Base-by-base conservation (phyloP, 2,888 invertebrate genomes). In the Heliconius erato region DNA sequence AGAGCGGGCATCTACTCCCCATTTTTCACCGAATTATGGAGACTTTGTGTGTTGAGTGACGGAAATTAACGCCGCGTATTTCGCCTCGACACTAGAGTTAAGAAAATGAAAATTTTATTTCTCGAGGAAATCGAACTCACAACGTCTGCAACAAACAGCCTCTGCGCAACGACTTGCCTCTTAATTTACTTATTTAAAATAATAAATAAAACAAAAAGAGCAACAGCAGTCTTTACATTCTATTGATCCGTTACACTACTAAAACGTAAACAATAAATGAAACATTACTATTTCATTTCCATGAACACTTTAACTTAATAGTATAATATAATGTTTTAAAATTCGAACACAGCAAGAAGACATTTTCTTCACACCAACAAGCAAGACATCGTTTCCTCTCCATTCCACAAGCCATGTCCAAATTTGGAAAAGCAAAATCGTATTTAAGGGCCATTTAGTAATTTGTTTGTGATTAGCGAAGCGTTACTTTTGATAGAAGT, bases 401-500 rank as follows among this genome's bases (percentile, higher is more conserved):
- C 40, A 11, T 32, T n/a, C 63, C 63, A n/a, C 40, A n/a, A 9
- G 59, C 9, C 23, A 63, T 63, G 32, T 32, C 11, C 11, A 59
- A 76, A 23, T 76, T 76, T 35, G 23, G 59, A 71, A 63, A 16
- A 6, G 35, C 35, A 76, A 76, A 40, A 35, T 79, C 69, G 78
- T 76, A 72, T 72, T 72, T 77, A 77, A 68, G 74, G 81, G 81
- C 74, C 77, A 84, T 76, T 72, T 79, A 49, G 76, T 79, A 86
- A 84, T 83, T 84, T 83, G 82, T 84, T 84, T 78, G 85, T 85
- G 86, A 87, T 86, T 86, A 87, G 85, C 86, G 87, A 84, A 88
- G 86, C 88, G 88, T 89, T 88, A 90, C 90, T 90, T 90, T 90
- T 90, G 90, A 89, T 88, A 89, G 88, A 90, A 89, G 85, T 87